These are phyloP conservation scores for Lutjanus argentimaculatus DNA, from an alignment of 2,797 vertebrate species.

Conservation along the genomic window DNA sequence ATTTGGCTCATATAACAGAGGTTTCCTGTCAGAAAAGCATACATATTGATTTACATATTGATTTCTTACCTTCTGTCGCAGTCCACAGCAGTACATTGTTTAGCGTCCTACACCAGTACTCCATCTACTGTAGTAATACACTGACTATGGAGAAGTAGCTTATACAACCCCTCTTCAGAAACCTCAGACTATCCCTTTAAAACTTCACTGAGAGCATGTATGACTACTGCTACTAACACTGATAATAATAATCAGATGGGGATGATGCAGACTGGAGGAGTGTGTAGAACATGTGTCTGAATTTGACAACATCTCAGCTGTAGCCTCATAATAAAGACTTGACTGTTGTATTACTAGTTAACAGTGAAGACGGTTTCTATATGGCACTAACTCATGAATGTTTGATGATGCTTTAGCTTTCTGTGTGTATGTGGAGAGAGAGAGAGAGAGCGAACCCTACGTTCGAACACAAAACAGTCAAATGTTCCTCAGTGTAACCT, in stretches of 20 bases:
- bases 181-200: background rate
- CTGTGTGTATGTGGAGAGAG: background rate
- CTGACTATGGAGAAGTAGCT: too few relatives aligned
- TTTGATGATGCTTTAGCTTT: background rate
- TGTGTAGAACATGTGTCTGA: background rate
- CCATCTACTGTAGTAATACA: too few relatives aligned
- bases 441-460: too few relatives aligned
- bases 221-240: background rate
- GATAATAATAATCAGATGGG: background rate
- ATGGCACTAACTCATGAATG: background rate
- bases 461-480: constrained; percentile 4
- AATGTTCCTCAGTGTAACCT: constrained; percentile 2
- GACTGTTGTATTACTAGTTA: background rate
- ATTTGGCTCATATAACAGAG: too few relatives aligned
- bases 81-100: too few relatives aligned
- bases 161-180: too few relatives aligned
- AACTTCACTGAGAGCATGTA: background rate
- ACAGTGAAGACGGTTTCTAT: background rate
- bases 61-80: too few relatives aligned
- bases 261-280: too few relatives aligned
- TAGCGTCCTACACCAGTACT: too few relatives aligned
- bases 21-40: too few relatives aligned
- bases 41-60: too few relatives aligned
- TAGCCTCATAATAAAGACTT: background rate
- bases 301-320: background rate